Base-by-base conservation (phyloP, 2,888 invertebrate species). In the Drosophila mettleri region DNA sequence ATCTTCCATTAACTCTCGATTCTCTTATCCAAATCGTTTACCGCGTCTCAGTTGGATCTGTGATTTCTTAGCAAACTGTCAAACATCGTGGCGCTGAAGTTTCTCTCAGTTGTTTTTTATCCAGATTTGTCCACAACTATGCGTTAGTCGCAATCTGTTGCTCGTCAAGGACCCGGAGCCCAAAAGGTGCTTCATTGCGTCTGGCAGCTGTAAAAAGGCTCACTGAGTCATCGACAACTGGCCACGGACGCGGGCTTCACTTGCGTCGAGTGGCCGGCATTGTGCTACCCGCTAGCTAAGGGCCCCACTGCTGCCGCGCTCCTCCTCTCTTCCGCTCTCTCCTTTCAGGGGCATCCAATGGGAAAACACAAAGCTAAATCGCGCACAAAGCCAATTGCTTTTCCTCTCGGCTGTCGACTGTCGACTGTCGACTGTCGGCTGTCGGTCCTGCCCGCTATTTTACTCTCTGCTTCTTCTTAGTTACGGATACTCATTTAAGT, bases 401-500 rank as follows among this genome's bases (percentile, higher is more conserved):
- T 68, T 51, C 49, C 69, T 62, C 76, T 55, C 57, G 64, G 33
- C 39, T 24, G 27, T 12, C 46, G 29, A 18, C 2, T 29, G 46
- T 29, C 18, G 34, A 34, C 24, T 61, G 46, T 61, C 51, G 33
- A 48, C 49, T 38, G 31, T 29, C 18, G 59, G 33, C 33, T 24
- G 20, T n/a, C n/a, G 29, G 39, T 39, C n/a, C 55, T 45, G 27
- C 27, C 33, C 38, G 22, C 59, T 48, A 10, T 36, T 24, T 33
- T 16, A 22, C 41, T 53, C 27, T 43, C 45, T 22, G 20, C 27
- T 43, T 29, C 7, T 36, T 27, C 20, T 20, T 43, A 82, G 86
- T 76, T 82, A 88, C 89, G 88, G 85, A 88, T 86, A 86, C 85
- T 86, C 85, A 88, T 86, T 86, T 86, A 86, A 86, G 85, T 88